Base-by-base conservation (phyloP, 2,888 invertebrate species). In the Melinaea marsaeus region DNA sequence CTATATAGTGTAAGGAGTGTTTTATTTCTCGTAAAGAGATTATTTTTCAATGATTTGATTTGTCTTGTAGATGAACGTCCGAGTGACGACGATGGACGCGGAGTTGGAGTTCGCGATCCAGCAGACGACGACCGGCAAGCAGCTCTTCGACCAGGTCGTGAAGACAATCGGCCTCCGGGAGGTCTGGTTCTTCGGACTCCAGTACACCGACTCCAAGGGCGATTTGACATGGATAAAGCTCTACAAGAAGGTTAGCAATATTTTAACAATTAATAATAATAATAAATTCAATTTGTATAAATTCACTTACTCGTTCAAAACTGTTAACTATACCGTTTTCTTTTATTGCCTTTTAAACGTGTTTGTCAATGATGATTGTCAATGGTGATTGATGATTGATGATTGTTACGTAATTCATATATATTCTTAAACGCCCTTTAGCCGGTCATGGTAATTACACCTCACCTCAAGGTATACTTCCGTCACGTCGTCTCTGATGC, bases 101-200 rank as follows among this genome's bases (percentile, higher is more conserved):
- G 99, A 99, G 94, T 94, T 99, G 95, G 99, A 99, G 94, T 99
- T 99, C 94, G 98, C 99, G 91, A 99, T 99, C 94, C 99, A 99
- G 94, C 97, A 97, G 88, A 98, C 97, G 84, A 99, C 99, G 79
- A 99, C 99, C 76, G 99, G 99, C 85, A 99, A 99, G 91, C 99
- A 99, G 91, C 94, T 99, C 70, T 99, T 99, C 91, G 99, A 99
- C 91, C 99, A 99, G 93, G 99, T 99, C 79, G 99, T 99, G 77
- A 99, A 99, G 93, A 99, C 99, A 76, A 99, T 99, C 85, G 99
- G 99, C 72, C 93, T 99, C 61, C 94, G 99, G 74, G 99, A 99
- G 92, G 98, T 99, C 76, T 99, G 99, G 99, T 99, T 99, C 93
- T 99, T 99, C 90, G 99, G 99, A 66, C 94, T 99, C 69, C 99